Conservation (phyloP, 2,888 invertebrate genomes). For the Herminia tarsipennalis region DNA sequence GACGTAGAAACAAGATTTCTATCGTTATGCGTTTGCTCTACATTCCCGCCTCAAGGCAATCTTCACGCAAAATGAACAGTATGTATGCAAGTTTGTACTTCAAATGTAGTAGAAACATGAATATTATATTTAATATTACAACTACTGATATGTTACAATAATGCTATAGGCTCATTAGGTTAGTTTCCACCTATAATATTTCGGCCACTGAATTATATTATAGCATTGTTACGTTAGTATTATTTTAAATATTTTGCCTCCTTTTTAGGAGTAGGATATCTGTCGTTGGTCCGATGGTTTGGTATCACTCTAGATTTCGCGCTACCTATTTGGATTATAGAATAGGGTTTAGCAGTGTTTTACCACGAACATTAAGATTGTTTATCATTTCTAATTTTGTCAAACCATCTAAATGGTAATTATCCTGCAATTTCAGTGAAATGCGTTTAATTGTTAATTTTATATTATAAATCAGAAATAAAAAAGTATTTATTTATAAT, state of each 20-base stretch:
- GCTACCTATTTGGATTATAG: too few species aligned
- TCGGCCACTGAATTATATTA: neutral
- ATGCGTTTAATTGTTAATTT: too few species aligned
- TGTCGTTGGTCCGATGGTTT: too few species aligned
- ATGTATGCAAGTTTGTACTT: conserved; percentile 16
- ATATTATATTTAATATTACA: conserved; percentile 2
- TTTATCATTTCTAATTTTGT: too few species aligned
- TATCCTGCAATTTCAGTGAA: too few species aligned
- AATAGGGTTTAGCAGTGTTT: too few species aligned
- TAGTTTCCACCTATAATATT: neutral
- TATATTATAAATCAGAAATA: too few species aligned
- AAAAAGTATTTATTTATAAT: too few species aligned
- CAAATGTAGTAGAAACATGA: conserved; percentile 1
- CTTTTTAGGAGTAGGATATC: too few species aligned
- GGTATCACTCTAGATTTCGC: too few species aligned
- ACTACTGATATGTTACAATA: neutral
- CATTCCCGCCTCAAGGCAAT: conserved; percentile 51
- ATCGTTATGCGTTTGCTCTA: conserved; percentile 50
- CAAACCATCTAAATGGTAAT: too few species aligned
- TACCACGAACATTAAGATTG: too few species aligned
- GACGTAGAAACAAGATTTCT: conserved; percentile 33
- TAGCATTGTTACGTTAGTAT: neutral
- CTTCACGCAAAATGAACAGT: conserved; percentile 25
- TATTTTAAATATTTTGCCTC: neutral
- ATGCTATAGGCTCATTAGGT: neutral